These are phyloP conservation scores for Lucilia cuprina DNA, from an alignment of 1,140 invertebrate species.

Conservation along the genomic window DNA sequence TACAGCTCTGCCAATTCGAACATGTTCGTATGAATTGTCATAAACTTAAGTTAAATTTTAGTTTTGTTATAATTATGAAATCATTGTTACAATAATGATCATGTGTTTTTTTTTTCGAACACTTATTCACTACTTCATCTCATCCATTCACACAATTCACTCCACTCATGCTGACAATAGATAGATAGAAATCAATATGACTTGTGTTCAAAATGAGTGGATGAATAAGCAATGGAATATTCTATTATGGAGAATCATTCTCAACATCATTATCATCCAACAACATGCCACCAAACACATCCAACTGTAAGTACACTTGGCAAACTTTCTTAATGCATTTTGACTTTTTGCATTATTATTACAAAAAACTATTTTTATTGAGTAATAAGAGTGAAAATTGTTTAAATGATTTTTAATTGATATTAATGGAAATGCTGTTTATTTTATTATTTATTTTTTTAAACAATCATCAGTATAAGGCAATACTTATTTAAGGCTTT, in stretches of 20 bases:
- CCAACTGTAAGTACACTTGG: not conserved
- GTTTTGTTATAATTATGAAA: not conserved
- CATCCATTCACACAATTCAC: not conserved
- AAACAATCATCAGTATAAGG: not conserved
- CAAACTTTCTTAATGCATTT: not conserved
- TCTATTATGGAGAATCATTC: not conserved
- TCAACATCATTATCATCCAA: not conserved
- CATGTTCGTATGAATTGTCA: no score
- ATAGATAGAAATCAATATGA: slow-evolving; percentile 1
- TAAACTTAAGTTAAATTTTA: no score
- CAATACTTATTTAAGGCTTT: not conserved
- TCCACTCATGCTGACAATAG: not conserved
- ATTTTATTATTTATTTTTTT: no score
- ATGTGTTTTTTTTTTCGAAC: not conserved
- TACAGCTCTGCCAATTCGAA: no score
- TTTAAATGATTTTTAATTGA: slow-evolving; percentile 16
- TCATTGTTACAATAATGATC: slow-evolving; percentile 7
- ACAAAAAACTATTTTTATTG: not conserved
- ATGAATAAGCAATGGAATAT: slow-evolving; percentile 15
- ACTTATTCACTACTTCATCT: not conserved
- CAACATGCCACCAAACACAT: not conserved
- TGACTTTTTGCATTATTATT: not conserved
- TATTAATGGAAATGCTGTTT: slow-evolving; percentile 9
- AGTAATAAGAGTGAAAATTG: not conserved
- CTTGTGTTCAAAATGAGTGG: not conserved